phyloP scores from a whole-genome alignment of 2,797 vertebrate species.

The Cuculus canorus region DNA sequence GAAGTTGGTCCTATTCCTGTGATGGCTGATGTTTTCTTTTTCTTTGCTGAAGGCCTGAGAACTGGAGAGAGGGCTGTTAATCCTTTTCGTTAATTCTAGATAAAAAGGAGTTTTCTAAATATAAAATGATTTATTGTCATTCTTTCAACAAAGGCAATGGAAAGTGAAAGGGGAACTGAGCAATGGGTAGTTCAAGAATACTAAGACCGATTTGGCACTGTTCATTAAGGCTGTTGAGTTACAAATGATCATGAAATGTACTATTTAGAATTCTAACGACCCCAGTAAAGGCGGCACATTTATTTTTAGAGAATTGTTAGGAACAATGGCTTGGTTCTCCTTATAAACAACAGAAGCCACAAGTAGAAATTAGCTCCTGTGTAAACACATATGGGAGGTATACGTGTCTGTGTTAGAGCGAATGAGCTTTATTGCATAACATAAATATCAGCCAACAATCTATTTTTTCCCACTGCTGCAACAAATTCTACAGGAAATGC shows the following conservation, averaged over 20 bases:
- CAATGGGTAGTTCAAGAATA: not conserved
- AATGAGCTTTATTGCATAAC: not conserved
- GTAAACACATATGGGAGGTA: constrained; percentile 58
- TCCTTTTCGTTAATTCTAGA: not conserved
- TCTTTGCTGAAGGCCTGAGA: not conserved
- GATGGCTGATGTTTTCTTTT: not conserved
- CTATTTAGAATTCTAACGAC: constrained; percentile 54
- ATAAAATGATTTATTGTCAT: constrained; percentile 6
- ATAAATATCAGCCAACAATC: constrained; percentile 26
- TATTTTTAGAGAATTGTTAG: constrained; percentile 65
- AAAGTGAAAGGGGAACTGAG: not conserved
- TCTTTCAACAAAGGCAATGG: not conserved
- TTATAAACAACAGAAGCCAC: not conserved
- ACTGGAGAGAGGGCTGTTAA: not conserved
- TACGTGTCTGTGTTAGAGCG: not conserved
- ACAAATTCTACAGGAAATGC: not conserved
- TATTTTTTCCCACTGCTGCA: not conserved
- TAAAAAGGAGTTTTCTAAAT: constrained; percentile 32
- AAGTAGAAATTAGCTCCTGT: constrained; percentile 53
- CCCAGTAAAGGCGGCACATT: constrained; percentile 4
- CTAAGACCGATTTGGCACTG: constrained; percentile 15
- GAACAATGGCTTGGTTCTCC: constrained; percentile 35
- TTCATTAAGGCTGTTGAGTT: constrained; percentile 42
- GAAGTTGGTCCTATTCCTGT: not conserved
- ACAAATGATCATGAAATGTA: constrained; percentile 32